Evolutionary conservation across 2,888 invertebrate genomes (phyloP), one percentile per base, ranked within the genome.

Genomic region (Phoronis australis): DNA sequence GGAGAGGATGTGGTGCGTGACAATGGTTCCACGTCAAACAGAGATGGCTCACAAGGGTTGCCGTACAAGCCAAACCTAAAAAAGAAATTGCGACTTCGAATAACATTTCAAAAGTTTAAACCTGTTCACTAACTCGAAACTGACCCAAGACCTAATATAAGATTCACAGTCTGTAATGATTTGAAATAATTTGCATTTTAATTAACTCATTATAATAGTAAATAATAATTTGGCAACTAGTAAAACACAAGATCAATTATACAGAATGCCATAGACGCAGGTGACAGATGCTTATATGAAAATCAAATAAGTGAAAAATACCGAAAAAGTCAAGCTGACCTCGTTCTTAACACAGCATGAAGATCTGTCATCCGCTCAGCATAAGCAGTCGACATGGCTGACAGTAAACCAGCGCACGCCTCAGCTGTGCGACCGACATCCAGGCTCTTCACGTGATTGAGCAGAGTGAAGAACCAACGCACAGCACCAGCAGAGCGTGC

Each of bases 11-110:
- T 50, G 52, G 20, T 52, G 43, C 35, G 46, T 39, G 21, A 55
- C 43, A 6, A 35, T 18, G 35, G 24, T 31, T 73, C 73, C 42
- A 69, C 59, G 51, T 75, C 74, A 64, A 73, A 75, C 47, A 75
- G 56, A 45, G 70, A 71, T 12, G 68, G 60, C 75, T 94, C 93
- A 62, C 93, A 85, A 1, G 94, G 93, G 27, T 87, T 84, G 0
- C 90, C 91, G 76, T 91, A 91, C 4, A 94, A 80, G 2, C 93
- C 93, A 75, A 90, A 93, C 65, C 91, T 87, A 63, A 1, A 68
- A 65, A 23, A 43, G 54, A 44, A 42, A 39, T n/a, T n/a, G n/a
- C n/a, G n/a, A n/a, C n/a, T n/a, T n/a, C n/a, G n/a, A n/a, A n/a
- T n/a, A n/a, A n/a, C n/a, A 27, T n/a, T n/a, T n/a, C n/a, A n/a